phyloP scores from a whole-genome alignment of 2,113 vertebrate genomes.

The Myxocyprinus asiaticus region DNA sequence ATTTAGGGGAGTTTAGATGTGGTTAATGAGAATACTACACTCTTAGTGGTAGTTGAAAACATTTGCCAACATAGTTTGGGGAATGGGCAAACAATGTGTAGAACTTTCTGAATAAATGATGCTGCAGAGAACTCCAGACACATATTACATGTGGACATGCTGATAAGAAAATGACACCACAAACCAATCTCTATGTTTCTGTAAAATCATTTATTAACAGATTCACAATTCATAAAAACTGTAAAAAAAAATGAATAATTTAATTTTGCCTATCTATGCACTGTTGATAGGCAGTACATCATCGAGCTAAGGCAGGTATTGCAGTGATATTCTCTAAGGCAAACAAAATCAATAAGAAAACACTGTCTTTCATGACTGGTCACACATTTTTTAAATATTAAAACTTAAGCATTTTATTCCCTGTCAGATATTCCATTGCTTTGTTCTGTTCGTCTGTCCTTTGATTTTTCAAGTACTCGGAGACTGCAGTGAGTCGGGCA shows the following conservation, averaged over 20 bases:
- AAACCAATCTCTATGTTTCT: constrained; percentile 1
- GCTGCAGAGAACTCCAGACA: not conserved
- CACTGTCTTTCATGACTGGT: constrained; percentile 22
- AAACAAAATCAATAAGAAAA: constrained; percentile 53
- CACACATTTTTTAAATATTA: not conserved
- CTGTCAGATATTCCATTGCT: constrained; percentile 13
- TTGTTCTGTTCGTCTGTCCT: not conserved
- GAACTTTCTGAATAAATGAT: too few relatives aligned
- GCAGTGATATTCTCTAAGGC: constrained; percentile 69
- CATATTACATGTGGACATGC: not conserved
- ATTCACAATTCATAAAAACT: constrained; percentile 67
- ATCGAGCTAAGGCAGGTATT: constrained; percentile 80
- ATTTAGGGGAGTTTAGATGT: too few relatives aligned
- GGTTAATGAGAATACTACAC: too few relatives aligned
- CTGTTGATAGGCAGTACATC: constrained; percentile 68
- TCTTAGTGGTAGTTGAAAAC: too few relatives aligned
- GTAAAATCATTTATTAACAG: constrained; percentile 72
- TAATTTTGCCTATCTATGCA: constrained; percentile 63
- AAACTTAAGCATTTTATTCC: constrained; percentile 26
- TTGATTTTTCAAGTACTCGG: constrained; percentile 58
- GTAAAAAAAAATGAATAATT: constrained; percentile 69
- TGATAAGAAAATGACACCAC: not conserved
- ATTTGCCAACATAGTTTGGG: too few relatives aligned
- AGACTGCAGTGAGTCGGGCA: constrained; percentile 25
- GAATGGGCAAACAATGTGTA: too few relatives aligned